phyloP scores from a whole-genome alignment of 53 echinoderm and acorn worm species.

The Zoroaster sp. region DNA sequence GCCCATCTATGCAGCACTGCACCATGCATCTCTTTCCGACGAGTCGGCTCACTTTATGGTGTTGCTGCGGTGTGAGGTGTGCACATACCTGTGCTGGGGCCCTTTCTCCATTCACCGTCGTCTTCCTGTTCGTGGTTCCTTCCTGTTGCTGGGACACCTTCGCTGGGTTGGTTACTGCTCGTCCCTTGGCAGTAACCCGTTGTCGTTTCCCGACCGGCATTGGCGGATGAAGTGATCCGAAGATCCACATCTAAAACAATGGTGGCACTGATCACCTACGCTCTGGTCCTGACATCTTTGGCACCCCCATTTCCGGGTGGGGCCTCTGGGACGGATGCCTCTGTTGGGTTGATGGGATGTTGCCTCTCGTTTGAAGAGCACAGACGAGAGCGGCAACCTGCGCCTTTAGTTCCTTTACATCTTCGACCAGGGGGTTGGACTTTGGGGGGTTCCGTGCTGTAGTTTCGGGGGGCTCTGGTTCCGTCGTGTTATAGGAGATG shows the following conservation, averaged over 20 bases:
- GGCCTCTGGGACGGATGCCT: background rate
- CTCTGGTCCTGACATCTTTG: conserved; percentile 12
- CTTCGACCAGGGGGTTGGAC: background rate
- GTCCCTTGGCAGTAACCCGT: conserved; percentile 25
- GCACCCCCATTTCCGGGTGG: conserved; percentile 13
- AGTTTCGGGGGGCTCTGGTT: background rate
- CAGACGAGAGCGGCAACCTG: background rate
- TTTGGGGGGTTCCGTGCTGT: background rate
- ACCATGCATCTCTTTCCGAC: conserved; percentile 63
- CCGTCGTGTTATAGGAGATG: background rate
- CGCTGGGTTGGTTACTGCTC: conserved; percentile 10
- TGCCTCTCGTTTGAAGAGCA: background rate
- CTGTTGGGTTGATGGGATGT: background rate
- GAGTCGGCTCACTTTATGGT: background rate
- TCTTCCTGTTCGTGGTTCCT: background rate
- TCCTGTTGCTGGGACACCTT: background rate
- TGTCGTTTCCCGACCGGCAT: conserved; percentile 36
- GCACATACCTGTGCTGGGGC: conserved; percentile 1
- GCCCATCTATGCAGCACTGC: conserved; percentile 31
- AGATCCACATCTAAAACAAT: conserved; percentile 53
- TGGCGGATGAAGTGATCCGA: background rate
- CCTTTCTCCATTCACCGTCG: background rate
- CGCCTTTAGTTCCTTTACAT: background rate
- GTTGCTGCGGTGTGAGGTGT: conserved; percentile 29
- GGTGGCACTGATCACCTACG: background rate